phyloP scores from a whole-genome alignment of 2,888 invertebrate species.

The Mesorhabditis spiculigera region DNA sequence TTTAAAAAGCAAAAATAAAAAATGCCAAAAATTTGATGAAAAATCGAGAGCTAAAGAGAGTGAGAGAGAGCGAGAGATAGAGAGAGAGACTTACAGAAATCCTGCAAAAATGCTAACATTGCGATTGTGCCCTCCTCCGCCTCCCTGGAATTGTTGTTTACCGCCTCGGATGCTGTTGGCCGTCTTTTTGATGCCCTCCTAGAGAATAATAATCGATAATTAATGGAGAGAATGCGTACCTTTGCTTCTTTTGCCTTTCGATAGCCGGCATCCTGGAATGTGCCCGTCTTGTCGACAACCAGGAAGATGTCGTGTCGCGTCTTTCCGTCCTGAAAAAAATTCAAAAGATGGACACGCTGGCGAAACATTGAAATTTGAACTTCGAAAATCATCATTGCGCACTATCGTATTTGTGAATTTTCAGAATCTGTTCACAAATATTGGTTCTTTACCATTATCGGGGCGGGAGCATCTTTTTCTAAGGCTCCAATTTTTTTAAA shows the following conservation, averaged over 20 bases:
- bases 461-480: too few relatives aligned
- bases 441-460: too few relatives aligned
- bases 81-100: too few relatives aligned
- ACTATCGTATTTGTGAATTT: too few relatives aligned
- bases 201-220: conserved; percentile 6
- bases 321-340: conserved; percentile 51
- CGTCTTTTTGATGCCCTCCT: conserved; percentile 10
- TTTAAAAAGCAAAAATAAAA: too few relatives aligned
- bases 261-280: conserved; percentile 65
- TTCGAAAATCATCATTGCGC: too few relatives aligned
- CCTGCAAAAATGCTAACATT: not conserved
- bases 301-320: conserved; percentile 60
- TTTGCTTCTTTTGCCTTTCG: conserved; percentile 34
- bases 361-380: too few relatives aligned
- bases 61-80: too few relatives aligned
- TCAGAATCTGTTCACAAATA: too few relatives aligned
- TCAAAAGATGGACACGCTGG: not conserved
- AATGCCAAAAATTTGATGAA: too few relatives aligned
- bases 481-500: too few relatives aligned
- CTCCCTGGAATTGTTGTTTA: not conserved
- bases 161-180: not conserved
- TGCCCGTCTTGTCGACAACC: conserved; percentile 75
- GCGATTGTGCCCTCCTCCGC: not conserved
- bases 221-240: conserved; percentile 6
- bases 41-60: too few relatives aligned